phyloP scores from a whole-genome alignment of 2,113 vertebrate genomes.

The Empidonax alnorum region DNA sequence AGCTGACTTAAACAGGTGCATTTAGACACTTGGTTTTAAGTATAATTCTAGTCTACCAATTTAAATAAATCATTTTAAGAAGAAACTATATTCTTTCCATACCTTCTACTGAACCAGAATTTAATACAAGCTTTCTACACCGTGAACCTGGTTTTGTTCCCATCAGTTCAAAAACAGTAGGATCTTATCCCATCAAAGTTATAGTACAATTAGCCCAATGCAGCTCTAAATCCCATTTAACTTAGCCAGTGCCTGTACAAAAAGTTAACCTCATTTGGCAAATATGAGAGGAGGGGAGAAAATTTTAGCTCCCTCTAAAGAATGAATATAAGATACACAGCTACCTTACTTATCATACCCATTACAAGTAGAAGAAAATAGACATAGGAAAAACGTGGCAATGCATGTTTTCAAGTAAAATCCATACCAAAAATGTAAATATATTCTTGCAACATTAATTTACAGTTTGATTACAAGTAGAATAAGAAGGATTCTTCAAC shows the following conservation, averaged over 20 bases:
- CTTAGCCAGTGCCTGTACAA: not conserved
- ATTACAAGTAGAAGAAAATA: not conserved
- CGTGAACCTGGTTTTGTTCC: not conserved
- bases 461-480: not conserved
- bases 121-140: conserved; percentile 53
- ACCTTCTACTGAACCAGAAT: conserved; percentile 60
- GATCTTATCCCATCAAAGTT: not conserved
- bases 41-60: conserved; percentile 78
- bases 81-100: conserved; percentile 77
- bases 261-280: not conserved
- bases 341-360: not conserved
- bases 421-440: not conserved
- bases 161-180: not conserved
- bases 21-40: conserved; percentile 78
- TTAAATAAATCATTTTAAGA: conserved; percentile 85
- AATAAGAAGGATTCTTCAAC: not conserved
- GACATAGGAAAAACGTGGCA: not conserved
- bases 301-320: not conserved
- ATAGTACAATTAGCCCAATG: not conserved
- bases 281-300: not conserved
- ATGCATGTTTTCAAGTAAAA: not conserved
- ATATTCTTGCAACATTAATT: not conserved
- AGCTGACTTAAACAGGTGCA: conserved; percentile 84
- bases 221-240: not conserved
- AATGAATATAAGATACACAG: not conserved